Conservation (phyloP, 2,797 vertebrate species). For the Epinephelus awoara region DNA sequence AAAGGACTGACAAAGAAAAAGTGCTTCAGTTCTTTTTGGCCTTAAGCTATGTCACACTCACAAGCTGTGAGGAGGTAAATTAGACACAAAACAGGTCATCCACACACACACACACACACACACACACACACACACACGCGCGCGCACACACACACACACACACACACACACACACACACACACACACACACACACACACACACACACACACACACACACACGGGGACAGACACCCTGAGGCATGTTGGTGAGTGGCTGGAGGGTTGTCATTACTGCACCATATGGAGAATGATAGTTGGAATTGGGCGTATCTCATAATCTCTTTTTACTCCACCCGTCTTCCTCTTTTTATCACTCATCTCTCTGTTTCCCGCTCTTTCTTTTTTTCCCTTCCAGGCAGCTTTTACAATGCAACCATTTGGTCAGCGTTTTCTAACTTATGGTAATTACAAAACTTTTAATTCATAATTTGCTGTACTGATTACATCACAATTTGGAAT, state of each 20-base stretch:
- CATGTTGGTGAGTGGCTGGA: constrained; percentile 17
- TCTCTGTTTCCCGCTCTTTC: neutral
- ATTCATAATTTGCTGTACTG: too few species aligned
- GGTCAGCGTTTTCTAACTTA: neutral
- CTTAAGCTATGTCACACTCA: constrained; percentile 43
- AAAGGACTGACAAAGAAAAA: neutral
- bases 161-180: constrained; percentile 15
- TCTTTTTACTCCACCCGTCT: constrained; percentile 21
- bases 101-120: constrained; percentile 15
- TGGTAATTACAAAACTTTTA: too few species aligned
- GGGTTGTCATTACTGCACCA: constrained; percentile 49
- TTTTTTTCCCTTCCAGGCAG: neutral
- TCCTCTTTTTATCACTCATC: neutral
- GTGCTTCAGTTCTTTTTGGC: constrained; percentile 8
- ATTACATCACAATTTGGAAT: too few species aligned
- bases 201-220: too few species aligned
- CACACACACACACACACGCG: constrained; percentile 12
- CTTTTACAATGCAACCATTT: neutral
- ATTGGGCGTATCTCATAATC: constrained; percentile 68
- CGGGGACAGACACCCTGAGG: constrained; percentile 45
- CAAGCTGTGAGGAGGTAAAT: constrained; percentile 85
- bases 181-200: constrained; percentile 14
- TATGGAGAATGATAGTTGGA: constrained; percentile 74
- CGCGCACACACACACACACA: constrained; percentile 11
- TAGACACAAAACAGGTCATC: constrained; percentile 78